Evolutionary conservation across 2,888 invertebrate genomes (phyloP).

Genomic region (Formica aserva): DNA sequence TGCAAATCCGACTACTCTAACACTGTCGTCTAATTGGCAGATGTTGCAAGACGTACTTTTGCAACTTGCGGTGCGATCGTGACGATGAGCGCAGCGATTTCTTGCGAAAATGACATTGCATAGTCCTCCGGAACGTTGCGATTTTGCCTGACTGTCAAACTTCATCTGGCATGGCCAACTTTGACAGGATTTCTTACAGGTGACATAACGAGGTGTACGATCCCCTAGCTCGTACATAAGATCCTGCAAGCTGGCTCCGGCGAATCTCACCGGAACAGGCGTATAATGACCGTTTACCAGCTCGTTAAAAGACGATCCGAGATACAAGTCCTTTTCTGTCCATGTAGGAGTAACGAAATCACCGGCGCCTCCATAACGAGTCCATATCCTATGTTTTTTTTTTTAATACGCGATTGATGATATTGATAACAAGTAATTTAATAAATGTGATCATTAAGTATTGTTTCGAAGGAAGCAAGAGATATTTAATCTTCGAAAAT

Average conservation of each 20-base stretch:
- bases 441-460: neutral
- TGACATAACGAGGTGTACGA: constrained; percentile 50
- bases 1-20: neutral
- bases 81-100: constrained; percentile 42
- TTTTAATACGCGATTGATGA: neutral
- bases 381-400: constrained; percentile 72
- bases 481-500: neutral
- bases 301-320: constrained; percentile 85
- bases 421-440: neutral
- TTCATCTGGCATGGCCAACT: constrained; percentile 75
- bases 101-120: constrained; percentile 77
- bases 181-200: constrained; percentile 59
- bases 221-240: constrained; percentile 70
- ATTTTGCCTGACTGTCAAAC: constrained; percentile 9
- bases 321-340: constrained; percentile 87
- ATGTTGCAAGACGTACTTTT: constrained; percentile 58
- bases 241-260: constrained; percentile 75
- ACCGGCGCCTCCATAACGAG: constrained; percentile 76
- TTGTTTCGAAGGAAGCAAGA: neutral
- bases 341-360: constrained; percentile 83
- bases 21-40: constrained; percentile 37
- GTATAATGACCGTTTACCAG: constrained; percentile 75
- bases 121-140: constrained; percentile 60
- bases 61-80: constrained; percentile 21
- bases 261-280: constrained; percentile 76